phyloP scores from a whole-genome alignment of 2,113 vertebrate species.

The Passerina amoena region DNA sequence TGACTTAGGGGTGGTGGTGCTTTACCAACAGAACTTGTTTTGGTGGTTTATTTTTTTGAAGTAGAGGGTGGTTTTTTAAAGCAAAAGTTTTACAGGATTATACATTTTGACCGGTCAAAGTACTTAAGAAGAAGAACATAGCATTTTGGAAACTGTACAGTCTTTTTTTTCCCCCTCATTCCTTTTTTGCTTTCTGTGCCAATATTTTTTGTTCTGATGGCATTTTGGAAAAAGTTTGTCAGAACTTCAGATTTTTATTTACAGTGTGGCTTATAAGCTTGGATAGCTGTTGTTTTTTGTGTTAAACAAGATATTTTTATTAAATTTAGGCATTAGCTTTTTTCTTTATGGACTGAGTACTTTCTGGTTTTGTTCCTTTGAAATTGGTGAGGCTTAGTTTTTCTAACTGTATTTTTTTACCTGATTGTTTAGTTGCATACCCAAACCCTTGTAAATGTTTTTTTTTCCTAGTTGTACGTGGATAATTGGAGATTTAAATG shows the following conservation, averaged over 20 bases:
- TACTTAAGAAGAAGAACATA: slow-evolving; percentile 39
- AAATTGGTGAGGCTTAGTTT: slow-evolving; percentile 41
- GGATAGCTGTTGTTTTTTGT: slow-evolving; percentile 45
- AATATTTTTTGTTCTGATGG: slow-evolving; percentile 58
- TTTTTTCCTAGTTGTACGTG: slow-evolving; percentile 63
- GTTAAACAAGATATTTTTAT: slow-evolving; percentile 17
- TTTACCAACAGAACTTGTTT: slow-evolving; percentile 23
- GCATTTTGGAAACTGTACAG: slow-evolving; percentile 57
- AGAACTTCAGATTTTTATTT: slow-evolving; percentile 29
- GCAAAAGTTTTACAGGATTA: slow-evolving; percentile 63
- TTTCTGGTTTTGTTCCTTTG: slow-evolving; percentile 55
- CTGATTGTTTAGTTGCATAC: slow-evolving; percentile 67
- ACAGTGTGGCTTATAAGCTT: slow-evolving; percentile 43
- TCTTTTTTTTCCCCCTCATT: slow-evolving; percentile 49
- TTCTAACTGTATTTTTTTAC: slow-evolving; percentile 57
- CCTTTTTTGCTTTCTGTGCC: slow-evolving; percentile 69
- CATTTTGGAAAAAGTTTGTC: slow-evolving; percentile 47
- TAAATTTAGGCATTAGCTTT: slow-evolving; percentile 50
- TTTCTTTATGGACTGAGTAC: slow-evolving; percentile 7
- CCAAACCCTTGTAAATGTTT: slow-evolving; percentile 69
- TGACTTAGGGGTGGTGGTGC: background rate
- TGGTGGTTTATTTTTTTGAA: background rate
- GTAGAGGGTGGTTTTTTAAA: background rate
- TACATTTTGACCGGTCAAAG: slow-evolving; percentile 54
- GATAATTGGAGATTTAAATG: slow-evolving; percentile 59